These are phyloP conservation scores for Chaenocephalus aceratus DNA, from an alignment of 2,113 vertebrate genomes.

Conservation along the genomic window DNA sequence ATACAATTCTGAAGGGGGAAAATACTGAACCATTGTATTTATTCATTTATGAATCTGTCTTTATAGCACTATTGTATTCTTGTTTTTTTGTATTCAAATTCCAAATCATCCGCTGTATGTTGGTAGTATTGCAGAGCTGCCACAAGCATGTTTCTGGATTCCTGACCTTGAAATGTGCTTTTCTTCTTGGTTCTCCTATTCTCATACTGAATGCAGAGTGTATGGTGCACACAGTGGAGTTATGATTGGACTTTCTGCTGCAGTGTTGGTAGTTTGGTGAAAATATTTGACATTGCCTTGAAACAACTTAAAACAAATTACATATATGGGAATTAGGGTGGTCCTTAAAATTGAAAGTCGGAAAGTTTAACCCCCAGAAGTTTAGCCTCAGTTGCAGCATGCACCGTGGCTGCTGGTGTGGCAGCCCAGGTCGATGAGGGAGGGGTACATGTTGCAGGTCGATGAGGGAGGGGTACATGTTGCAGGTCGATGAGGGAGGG, in stretches of 20 bases:
- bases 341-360: too few species aligned
- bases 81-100: slow-evolving; percentile 22
- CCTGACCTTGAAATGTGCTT: slow-evolving; percentile 55
- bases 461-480: too few species aligned
- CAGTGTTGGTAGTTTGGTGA: slow-evolving; percentile 24
- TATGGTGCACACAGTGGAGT: not conserved
- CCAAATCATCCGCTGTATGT: slow-evolving; percentile 20
- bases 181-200: slow-evolving; percentile 35
- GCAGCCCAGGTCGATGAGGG: too few species aligned
- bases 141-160: slow-evolving; percentile 10
- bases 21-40: slow-evolving; percentile 16
- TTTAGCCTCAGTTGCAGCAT: too few species aligned
- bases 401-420: too few species aligned
- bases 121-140: slow-evolving; percentile 11
- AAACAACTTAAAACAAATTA: not conserved
- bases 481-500: too few species aligned
- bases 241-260: slow-evolving; percentile 38
- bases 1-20: slow-evolving; percentile 7
- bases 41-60: slow-evolving; percentile 22
- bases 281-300: slow-evolving; percentile 19
- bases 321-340: too few species aligned
- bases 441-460: too few species aligned
- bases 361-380: too few species aligned
- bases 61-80: slow-evolving; percentile 10
- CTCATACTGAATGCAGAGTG: slow-evolving; percentile 13